These are phyloP conservation scores for Brassicogethes aeneus DNA, from an alignment of 2,888 invertebrate genomes.

Conservation along the genomic window DNA sequence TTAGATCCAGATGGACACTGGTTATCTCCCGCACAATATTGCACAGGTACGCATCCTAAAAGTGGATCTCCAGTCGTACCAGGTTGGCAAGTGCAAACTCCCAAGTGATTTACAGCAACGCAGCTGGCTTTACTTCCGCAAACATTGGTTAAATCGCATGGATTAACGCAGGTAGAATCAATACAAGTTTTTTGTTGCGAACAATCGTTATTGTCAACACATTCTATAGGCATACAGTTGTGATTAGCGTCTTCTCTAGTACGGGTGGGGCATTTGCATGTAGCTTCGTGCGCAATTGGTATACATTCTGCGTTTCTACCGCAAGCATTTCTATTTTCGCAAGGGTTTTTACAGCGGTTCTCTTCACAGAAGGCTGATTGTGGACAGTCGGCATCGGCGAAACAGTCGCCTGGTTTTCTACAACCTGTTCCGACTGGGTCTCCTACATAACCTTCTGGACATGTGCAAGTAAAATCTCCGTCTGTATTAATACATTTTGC, in stretches of 20 bases:
- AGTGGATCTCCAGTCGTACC: conserved; percentile 82
- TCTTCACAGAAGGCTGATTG: conserved; percentile 65
- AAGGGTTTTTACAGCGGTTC: conserved; percentile 70
- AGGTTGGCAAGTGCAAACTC: conserved; percentile 72
- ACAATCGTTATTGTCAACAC: conserved; percentile 71
- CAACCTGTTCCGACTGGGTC: conserved; percentile 68
- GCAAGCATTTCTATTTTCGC: conserved; percentile 56
- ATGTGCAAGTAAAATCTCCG: conserved; percentile 70
- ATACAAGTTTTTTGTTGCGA: conserved; percentile 62
- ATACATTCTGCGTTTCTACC: conserved; percentile 69
- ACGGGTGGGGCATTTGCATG: conserved; percentile 66
- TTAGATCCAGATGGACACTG: conserved; percentile 80
- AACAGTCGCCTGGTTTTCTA: conserved; percentile 74
- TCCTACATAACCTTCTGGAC: conserved; percentile 70
- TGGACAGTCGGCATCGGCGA: conserved; percentile 71
- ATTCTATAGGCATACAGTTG: conserved; percentile 67
- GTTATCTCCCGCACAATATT: conserved; percentile 70
- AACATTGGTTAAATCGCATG: conserved; percentile 71
- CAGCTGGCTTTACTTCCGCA: conserved; percentile 78
- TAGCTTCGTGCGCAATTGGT: conserved; percentile 57
- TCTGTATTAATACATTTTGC: conserved; percentile 68
- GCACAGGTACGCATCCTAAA: conserved; percentile 73
- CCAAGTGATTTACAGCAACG: conserved; percentile 65
- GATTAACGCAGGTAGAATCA: conserved; percentile 70
- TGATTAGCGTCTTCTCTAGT: conserved; percentile 67